phyloP scores from a whole-genome alignment of 2,888 invertebrate genomes.

The Lordiphosa andalusiaca region DNA sequence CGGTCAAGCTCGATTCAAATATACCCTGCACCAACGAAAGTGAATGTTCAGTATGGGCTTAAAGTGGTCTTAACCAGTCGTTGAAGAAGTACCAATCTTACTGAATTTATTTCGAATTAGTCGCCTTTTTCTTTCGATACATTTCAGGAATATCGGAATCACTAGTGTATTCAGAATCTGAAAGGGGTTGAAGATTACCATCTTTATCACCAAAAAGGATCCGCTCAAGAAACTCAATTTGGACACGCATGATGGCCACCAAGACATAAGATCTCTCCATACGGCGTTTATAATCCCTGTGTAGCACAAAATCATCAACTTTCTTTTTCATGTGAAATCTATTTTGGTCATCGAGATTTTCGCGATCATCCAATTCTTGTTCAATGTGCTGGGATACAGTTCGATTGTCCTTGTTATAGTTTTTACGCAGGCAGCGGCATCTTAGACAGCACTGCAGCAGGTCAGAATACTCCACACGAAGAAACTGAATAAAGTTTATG shows the following conservation, averaged over 20 bases:
- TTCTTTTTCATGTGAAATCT: not conserved
- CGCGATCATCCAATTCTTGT: conserved; percentile 8
- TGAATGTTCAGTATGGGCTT: too few relatives aligned
- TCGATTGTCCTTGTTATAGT: conserved; percentile 20
- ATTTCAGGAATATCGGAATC: conserved; percentile 26
- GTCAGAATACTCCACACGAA: conserved; percentile 47
- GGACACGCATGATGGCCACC: conserved; percentile 24
- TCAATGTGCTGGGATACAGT: conserved; percentile 50
- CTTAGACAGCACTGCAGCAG: not conserved
- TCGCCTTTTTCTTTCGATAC: conserved; percentile 11
- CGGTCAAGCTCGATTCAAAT: too few relatives aligned
- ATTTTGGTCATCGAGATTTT: not conserved
- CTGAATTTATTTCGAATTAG: too few relatives aligned
- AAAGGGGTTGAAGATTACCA: conserved; percentile 9
- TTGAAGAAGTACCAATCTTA: too few relatives aligned
- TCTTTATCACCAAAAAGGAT: conserved; percentile 25
- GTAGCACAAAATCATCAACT: conserved; percentile 9
- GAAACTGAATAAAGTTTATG: conserved; percentile 66
- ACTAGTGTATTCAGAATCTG: conserved; percentile 5
- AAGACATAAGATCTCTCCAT: conserved; percentile 18
- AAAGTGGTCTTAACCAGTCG: too few relatives aligned
- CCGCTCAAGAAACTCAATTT: conserved; percentile 43
- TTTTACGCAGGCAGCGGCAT: not conserved
- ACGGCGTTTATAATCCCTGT: conserved; percentile 25
- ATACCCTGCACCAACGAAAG: too few relatives aligned